Evolutionary conservation across 2,888 invertebrate genomes (phyloP), one percentile per base, ranked within the genome.

Genomic region (Tetragonisca angustula): DNA sequence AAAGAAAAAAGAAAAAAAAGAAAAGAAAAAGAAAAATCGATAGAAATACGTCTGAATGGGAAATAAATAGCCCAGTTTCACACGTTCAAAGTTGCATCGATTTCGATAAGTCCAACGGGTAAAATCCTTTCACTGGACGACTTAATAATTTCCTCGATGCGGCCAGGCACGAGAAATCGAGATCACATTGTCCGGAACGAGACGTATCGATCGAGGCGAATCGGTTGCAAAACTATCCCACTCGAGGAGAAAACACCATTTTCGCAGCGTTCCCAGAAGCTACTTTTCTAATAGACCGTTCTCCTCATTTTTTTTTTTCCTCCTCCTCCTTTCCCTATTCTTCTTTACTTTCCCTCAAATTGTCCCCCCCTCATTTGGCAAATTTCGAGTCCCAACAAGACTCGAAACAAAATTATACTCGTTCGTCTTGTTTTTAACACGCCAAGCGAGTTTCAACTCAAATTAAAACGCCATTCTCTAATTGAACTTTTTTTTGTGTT

Each of bases 41-140:
- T 5, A 49, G 2, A 43, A 50, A 50, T 68, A 43, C 5, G 21
- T 17, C 21, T 11, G 49, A n/a, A 19, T 17, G 17, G 49, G 49
- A 62, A 50, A 62, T 13, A 62, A 21, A 13, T 32, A 36, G 21
- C 21, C 2, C 19, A 52, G 49, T 61, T 52, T 50, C 73, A 24
- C 73, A 24, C 61, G 43, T 49, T 54, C 32, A n/a, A n/a, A 9
- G 36, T 36, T 71, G 32, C 64, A 77, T 24, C 32, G 64, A 70
- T 32, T 70, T 65, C 32, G 67, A 70, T 56, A 73, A 62, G 62
- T 69, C 32, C 64, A 36, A 52, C 36, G 56, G 56, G 27, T 59
- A 56, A 56, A 70, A 76, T 83, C 81, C 81, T 81, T 81, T 84
- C 83, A 81, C 81, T 74, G 70, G 27, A 73, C 77, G 61, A 73